Evolutionary conservation across 2,888 invertebrate species (phyloP).

Genomic region (Barypeithes pellucidus): DNA sequence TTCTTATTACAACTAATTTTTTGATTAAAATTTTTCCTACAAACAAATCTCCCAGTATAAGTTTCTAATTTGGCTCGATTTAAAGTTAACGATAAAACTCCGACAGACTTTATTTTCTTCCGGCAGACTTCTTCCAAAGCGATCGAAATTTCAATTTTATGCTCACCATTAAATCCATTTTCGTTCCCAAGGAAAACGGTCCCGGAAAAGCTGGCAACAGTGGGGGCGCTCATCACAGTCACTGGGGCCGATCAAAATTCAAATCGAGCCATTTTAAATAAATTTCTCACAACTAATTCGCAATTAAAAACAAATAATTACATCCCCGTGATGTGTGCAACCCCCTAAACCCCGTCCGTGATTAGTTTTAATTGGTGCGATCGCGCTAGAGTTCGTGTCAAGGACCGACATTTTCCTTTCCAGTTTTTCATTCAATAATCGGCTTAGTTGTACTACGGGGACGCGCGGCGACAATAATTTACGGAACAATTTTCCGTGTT

Average conservation of each 20-base stretch:
- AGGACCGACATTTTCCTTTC: slow-evolving; percentile 59
- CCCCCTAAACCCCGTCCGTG: slow-evolving; percentile 61
- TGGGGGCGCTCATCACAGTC: slow-evolving; percentile 65
- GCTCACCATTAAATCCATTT: not conserved
- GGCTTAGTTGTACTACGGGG: slow-evolving; percentile 50
- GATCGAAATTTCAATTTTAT: too few species aligned
- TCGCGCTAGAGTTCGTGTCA: slow-evolving; percentile 49
- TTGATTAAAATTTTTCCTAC: too few species aligned
- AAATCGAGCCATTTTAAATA: slow-evolving; percentile 67
- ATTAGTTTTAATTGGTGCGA: slow-evolving; percentile 55
- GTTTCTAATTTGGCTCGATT: too few species aligned
- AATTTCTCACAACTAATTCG: slow-evolving; percentile 66
- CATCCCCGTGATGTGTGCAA: slow-evolving; percentile 62
- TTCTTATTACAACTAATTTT: too few species aligned
- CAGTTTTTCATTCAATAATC: slow-evolving; percentile 52
- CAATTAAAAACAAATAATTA: slow-evolving; percentile 65
- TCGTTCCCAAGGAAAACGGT: slow-evolving; percentile 11
- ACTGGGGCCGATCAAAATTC: slow-evolving; percentile 68
- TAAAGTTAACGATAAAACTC: too few species aligned
- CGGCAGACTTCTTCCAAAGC: too few species aligned
- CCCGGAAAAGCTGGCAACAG: slow-evolving; percentile 60
- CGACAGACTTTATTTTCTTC: too few species aligned
- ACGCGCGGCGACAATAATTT: slow-evolving; percentile 51
- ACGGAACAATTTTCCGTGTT: slow-evolving; percentile 48
- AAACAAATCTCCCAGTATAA: too few species aligned